These are phyloP conservation scores for Colletes collaris DNA, from an alignment of 2,888 invertebrate genomes.

Conservation along the genomic window DNA sequence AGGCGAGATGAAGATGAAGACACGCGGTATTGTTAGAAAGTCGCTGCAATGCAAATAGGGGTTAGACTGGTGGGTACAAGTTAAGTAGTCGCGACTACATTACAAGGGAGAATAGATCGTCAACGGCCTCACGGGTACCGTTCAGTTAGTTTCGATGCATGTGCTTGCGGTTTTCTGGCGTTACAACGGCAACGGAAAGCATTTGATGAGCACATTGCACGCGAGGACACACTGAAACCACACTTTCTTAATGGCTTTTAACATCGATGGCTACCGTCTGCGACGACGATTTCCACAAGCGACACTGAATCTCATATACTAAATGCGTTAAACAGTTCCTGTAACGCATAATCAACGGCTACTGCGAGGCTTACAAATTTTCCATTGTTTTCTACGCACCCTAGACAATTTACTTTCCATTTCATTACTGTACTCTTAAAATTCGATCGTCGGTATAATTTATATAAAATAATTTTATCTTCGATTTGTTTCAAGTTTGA, in stretches of 20 bases:
- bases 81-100: not conserved
- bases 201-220: conserved; percentile 31
- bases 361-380: not conserved
- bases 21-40: conserved; percentile 4
- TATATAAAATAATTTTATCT: too few species aligned
- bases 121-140: not conserved
- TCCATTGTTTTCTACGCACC: not conserved
- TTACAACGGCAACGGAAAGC: conserved; percentile 15
- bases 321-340: conserved; percentile 9
- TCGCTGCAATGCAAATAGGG: conserved; percentile 19
- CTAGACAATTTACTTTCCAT: not conserved
- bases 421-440: not conserved
- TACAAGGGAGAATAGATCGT: conserved; percentile 3
- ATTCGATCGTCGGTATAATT: too few species aligned
- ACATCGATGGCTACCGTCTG: conserved; percentile 15
- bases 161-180: conserved; percentile 26
- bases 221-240: conserved; percentile 37
- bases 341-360: conserved; percentile 5
- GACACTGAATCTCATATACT: conserved; percentile 15
- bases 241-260: conserved; percentile 49
- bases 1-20: too few species aligned
- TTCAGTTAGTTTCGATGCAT: conserved; percentile 29
- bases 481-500: too few species aligned
- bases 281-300: conserved; percentile 28
- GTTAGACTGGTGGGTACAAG: not conserved